Evolutionary conservation across 2,113 vertebrate species (phyloP), one percentile per base, ranked within the genome.

Genomic region (Ceyx cyanopectus): DNA sequence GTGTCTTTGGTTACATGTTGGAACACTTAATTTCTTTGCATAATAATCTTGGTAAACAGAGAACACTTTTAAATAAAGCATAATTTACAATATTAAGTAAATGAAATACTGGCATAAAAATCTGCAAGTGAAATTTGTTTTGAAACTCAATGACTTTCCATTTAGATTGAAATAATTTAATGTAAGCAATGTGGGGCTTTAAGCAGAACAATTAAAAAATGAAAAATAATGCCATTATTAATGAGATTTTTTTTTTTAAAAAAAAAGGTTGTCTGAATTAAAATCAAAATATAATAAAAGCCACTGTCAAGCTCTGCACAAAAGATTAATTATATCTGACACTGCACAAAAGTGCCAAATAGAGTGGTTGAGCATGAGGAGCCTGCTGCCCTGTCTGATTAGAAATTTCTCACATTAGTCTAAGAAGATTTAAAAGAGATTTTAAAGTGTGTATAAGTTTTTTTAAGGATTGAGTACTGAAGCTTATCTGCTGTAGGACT

Each of bases 191-290:
- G 26, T 24, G n/a, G 22, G 32, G 17, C 30, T 91, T 87, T 86
- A 92, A 88, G 86, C 18, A 75, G 9, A 32, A 12, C 51, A 95
- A 95, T 91, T 95, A 96, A 85, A 90, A 21, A 63, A 65, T 79
- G 81, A 92, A 7, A 92, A 93, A 94, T 80, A 82, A 50, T 57
- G n/a, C 4, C 34, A 82, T 82, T 91, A 89, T 77, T 76, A 76
- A 69, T 41, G 18, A 62, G 14, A 19, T 37, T 76, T 91, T 86
- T 93, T 2, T n/a, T 34, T 32, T 32, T 6, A 66, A 32, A 68
- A 79, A 61, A 73, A 60, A 70, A 41, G 15, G 9, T n/a, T 88
- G 3, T 2, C 58, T 79, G 61, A 92, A 75, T 79, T 63, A 7
- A 87, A 85, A 90, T 58, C 29, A 40, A 69, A 85, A 60, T 79